A percentile compares a stretch with the other conserved stretches of the same genome.
Conservation (phyloP, 2,113 vertebrate genomes). For the Brachionichthys hirsutus region DNA sequence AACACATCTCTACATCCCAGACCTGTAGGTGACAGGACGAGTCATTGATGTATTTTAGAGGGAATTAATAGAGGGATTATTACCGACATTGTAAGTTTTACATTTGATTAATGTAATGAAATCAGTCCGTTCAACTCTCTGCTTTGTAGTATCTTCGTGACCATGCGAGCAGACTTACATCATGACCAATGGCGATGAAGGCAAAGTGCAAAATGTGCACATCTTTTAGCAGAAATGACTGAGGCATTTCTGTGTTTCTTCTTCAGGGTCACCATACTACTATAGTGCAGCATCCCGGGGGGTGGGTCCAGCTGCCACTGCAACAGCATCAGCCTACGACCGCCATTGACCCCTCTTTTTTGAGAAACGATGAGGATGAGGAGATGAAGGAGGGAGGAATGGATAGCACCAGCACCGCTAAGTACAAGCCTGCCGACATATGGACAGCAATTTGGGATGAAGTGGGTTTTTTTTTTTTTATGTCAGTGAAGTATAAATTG, state of each 20-base stretch:
- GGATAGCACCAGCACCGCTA: slow-evolving; percentile 68
- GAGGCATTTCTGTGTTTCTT: slow-evolving; percentile 9
- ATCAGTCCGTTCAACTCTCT: too few species aligned
- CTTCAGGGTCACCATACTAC: slow-evolving; percentile 94
- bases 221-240: too few species aligned
- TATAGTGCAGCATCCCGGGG: slow-evolving; percentile 92
- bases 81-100: too few species aligned
- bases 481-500: slow-evolving; percentile 53
- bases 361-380: slow-evolving; percentile 29
- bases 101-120: too few species aligned
- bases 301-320: slow-evolving; percentile 83
- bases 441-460: slow-evolving; percentile 22
- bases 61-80: too few species aligned
- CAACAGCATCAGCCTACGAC: slow-evolving; percentile 90
- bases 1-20: too few species aligned
- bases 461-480: slow-evolving; percentile 47
- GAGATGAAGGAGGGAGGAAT: slow-evolving; percentile 33
- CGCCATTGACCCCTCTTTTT: slow-evolving; percentile 85
- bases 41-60: too few species aligned
- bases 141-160: too few species aligned
- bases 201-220: too few species aligned
- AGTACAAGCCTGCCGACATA: slow-evolving; percentile 46
- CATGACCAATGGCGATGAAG: too few species aligned
- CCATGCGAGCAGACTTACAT: too few species aligned
- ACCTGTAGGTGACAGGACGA: too few species aligned